These are phyloP conservation scores for Dinothrombium tinctorium DNA, from an alignment of 1,140 invertebrate species.

Conservation along the genomic window DNA sequence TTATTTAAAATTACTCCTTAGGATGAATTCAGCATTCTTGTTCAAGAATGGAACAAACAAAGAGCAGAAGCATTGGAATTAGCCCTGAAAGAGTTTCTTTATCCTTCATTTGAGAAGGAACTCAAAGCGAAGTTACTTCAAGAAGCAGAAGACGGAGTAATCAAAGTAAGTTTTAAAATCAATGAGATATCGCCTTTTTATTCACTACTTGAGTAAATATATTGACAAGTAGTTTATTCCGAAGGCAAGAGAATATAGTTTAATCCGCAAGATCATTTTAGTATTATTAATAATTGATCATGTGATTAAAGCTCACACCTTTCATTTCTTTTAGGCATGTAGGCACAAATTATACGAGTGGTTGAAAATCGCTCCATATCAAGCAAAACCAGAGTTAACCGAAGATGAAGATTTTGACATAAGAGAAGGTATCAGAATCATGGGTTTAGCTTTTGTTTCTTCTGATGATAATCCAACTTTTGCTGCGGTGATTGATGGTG, in stretches of 20 bases:
- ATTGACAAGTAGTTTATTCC: too few relatives aligned
- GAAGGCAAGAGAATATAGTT: too few relatives aligned
- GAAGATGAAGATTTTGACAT: constrained; percentile 80
- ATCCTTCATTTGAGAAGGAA: constrained; percentile 71
- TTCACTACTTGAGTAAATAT: neutral
- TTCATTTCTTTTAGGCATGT: constrained; percentile 33
- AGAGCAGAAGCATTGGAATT: constrained; percentile 62
- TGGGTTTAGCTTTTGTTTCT: constrained; percentile 65
- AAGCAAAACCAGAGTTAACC: constrained; percentile 39
- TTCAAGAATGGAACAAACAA: constrained; percentile 85
- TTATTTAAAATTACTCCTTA: constrained; percentile 19
- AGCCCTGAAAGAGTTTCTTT: constrained; percentile 62
- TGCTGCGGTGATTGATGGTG: constrained; percentile 54
- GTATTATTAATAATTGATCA: constrained; percentile 4
- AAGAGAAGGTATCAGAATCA: constrained; percentile 53
- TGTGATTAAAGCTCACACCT: neutral
- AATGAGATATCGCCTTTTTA: neutral
- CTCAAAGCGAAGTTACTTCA: constrained; percentile 46
- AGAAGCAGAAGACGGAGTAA: constrained; percentile 71
- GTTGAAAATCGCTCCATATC: constrained; percentile 71
- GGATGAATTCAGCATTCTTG: constrained; percentile 87
- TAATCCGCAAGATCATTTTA: too few relatives aligned
- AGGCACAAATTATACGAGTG: constrained; percentile 65
- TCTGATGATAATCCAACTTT: constrained; percentile 65
- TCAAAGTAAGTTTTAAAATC: constrained; percentile 25